A percentile compares a stretch with the other conserved stretches of the same genome.
phyloP scores from a whole-genome alignment of 2,113 vertebrate species.

The Sula dactylatra region DNA sequence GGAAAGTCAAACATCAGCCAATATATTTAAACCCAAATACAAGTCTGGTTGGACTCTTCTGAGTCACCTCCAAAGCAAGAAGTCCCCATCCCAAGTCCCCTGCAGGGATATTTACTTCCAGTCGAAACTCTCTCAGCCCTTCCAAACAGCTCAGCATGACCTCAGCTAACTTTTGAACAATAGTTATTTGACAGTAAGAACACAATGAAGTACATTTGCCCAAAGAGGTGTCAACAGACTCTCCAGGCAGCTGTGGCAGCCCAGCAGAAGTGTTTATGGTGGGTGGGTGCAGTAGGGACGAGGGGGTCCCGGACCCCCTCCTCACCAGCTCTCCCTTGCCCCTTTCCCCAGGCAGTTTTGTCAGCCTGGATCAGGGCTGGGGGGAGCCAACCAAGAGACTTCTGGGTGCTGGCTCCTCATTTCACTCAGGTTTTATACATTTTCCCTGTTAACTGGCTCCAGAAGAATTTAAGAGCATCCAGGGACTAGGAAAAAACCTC shows the following conservation, averaged over 20 bases:
- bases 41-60: not conserved
- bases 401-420: not conserved
- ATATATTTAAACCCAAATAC: not conserved
- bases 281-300: too few relatives aligned
- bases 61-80: not conserved
- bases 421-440: not conserved
- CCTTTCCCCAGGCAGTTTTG: not conserved
- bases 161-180: not conserved
- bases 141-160: rapidly evolving
- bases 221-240: not conserved
- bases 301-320: not conserved
- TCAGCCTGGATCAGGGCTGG: not conserved
- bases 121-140: not conserved
- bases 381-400: too few relatives aligned
- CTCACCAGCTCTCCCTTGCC: not conserved
- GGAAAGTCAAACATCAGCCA: not conserved
- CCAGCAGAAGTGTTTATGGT: rapidly evolving
- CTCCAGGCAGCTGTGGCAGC: not conserved
- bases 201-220: not conserved
- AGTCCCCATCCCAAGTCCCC: not conserved
- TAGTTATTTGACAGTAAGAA: rapidly evolving
- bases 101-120: not conserved
- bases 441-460: not conserved
- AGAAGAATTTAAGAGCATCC: not conserved
- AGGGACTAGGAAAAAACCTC: not conserved